These are phyloP conservation scores for Drosophila mettleri DNA, from an alignment of 2,888 invertebrate genomes.

Conservation along the genomic window DNA sequence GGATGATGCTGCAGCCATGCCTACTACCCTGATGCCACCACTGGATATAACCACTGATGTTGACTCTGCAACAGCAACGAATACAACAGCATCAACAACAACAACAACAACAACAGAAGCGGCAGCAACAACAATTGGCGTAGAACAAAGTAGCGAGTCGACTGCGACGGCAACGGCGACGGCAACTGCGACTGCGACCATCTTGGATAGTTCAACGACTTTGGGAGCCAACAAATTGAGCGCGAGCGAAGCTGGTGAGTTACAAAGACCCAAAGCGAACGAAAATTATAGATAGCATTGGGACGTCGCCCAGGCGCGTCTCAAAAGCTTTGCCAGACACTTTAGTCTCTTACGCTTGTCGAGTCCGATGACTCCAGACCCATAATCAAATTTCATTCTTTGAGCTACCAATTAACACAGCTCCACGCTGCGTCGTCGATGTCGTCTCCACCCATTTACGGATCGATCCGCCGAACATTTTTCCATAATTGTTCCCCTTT, in stretches of 20 bases:
- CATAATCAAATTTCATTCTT: conserved; percentile 69
- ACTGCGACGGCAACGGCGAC: conserved; percentile 37
- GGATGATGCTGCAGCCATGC: conserved; percentile 60
- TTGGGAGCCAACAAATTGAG: conserved; percentile 64
- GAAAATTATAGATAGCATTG: conserved; percentile 68
- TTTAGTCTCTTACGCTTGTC: conserved; percentile 59
- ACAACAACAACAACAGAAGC: conserved; percentile 19
- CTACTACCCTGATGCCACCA: conserved; percentile 58
- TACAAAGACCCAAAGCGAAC: conserved; percentile 43
- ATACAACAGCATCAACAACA: conserved; percentile 26
- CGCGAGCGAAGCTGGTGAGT: conserved; percentile 73
- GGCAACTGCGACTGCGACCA: conserved; percentile 39
- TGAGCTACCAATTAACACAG: conserved; percentile 71
- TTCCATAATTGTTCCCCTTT: conserved; percentile 62
- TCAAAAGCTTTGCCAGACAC: conserved; percentile 65
- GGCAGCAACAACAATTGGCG: conserved; percentile 58
- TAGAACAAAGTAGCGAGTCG: conserved; percentile 69
- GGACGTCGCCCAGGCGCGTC: conserved; percentile 40
- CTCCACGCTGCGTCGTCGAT: conserved; percentile 22
- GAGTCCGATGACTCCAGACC: conserved; percentile 25
- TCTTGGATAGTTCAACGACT: conserved; percentile 74
- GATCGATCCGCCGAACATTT: conserved; percentile 59
- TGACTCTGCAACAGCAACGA: conserved; percentile 20
- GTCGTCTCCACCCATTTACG: conserved; percentile 57
- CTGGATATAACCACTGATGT: conserved; percentile 56